These are phyloP conservation scores for Balaeniceps rex DNA, from an alignment of 2,113 vertebrate genomes.

Conservation along the genomic window DNA sequence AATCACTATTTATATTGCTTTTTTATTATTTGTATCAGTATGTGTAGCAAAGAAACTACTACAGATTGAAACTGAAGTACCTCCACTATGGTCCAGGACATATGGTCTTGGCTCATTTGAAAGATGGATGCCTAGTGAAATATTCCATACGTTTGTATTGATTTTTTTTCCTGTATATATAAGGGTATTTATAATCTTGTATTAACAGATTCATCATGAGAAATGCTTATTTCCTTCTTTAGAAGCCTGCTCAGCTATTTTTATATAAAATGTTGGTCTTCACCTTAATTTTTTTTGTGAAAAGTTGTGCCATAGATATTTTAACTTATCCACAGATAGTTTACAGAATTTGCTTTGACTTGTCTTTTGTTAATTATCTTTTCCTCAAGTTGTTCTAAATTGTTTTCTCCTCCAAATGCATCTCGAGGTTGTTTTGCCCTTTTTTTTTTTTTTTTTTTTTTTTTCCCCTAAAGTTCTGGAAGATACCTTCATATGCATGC, in stretches of 20 bases:
- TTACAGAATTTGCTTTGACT: slow-evolving; percentile 19
- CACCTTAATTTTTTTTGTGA: slow-evolving; percentile 56
- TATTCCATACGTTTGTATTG: slow-evolving; percentile 1
- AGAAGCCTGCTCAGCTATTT: slow-evolving; percentile 63
- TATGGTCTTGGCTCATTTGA: not conserved
- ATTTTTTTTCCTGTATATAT: slow-evolving; percentile 47
- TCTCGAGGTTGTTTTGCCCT: not conserved
- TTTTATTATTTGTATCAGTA: slow-evolving; percentile 34
- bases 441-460: not conserved
- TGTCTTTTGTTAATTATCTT: not conserved
- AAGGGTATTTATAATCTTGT: slow-evolving; percentile 67
- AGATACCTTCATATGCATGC: slow-evolving; percentile 18
- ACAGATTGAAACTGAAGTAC: slow-evolving; percentile 51
- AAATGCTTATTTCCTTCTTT: slow-evolving; percentile 54
- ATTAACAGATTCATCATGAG: slow-evolving; percentile 42
- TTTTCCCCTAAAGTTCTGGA: not conserved
- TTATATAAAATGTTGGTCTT: slow-evolving; percentile 60
- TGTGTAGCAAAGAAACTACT: slow-evolving; percentile 54
- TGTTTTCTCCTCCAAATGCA: not conserved
- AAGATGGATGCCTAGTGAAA: not conserved
- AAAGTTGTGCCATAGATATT: slow-evolving; percentile 46
- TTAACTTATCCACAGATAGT: slow-evolving; percentile 35
- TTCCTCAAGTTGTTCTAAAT: not conserved
- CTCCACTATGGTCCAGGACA: slow-evolving; percentile 35
- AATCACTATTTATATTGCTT: slow-evolving; percentile 27